Evolutionary conservation across 2,888 invertebrate genomes (phyloP).

Genomic region (Tetramorium bicarinatum): DNA sequence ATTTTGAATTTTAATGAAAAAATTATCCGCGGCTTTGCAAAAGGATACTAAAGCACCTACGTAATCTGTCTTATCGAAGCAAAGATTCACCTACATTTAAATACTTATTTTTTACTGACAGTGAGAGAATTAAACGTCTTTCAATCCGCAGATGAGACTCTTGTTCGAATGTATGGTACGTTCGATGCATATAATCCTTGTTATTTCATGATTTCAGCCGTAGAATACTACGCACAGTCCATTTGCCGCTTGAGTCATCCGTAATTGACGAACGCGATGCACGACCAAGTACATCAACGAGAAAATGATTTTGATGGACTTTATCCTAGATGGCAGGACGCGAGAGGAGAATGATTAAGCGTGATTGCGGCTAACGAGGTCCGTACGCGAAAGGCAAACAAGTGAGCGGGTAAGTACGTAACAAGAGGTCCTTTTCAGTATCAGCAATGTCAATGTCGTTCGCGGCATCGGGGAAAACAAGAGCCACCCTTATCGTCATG

Average conservation of each 20-base stretch:
- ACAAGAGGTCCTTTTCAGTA: conserved; percentile 31
- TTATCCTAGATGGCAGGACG: background rate
- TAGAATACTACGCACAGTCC: background rate
- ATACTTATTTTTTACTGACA: background rate
- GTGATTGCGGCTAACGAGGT: conserved; percentile 38
- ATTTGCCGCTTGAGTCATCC: background rate
- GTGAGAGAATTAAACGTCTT: conserved; percentile 8
- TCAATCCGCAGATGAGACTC: background rate
- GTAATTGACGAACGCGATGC: conserved; percentile 13
- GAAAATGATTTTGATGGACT: conserved; percentile 23
- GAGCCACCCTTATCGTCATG: conserved; percentile 4
- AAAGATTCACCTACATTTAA: background rate
- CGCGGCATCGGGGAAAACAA: background rate
- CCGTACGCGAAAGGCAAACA: conserved; percentile 27
- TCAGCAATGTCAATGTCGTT: conserved; percentile 41
- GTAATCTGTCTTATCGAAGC: background rate
- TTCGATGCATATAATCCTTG: background rate
- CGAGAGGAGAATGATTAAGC: conserved; percentile 14
- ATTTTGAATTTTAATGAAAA: background rate
- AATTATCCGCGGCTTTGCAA: background rate
- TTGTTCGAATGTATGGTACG: background rate
- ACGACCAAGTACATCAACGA: background rate
- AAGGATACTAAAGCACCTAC: background rate
- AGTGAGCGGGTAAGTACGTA: conserved; percentile 18
- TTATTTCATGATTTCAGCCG: background rate